Conservation (phyloP, 2,888 invertebrate genomes). For the Spodoptera littoralis region DNA sequence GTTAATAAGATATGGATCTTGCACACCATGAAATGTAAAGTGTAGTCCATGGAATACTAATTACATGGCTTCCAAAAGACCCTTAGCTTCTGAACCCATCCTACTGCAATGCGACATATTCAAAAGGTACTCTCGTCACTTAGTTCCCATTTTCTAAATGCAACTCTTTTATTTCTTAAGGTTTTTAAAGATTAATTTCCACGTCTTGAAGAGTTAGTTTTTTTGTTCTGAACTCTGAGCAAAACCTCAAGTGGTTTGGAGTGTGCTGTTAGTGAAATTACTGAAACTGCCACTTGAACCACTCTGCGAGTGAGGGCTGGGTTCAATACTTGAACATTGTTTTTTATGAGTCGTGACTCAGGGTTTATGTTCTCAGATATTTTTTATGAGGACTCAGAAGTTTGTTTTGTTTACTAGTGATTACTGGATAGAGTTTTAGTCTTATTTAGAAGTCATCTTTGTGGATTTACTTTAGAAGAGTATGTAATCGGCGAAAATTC, state of each 20-base stretch:
- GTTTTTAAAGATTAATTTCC: slow-evolving; percentile 53
- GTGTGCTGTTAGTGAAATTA: slow-evolving; percentile 63
- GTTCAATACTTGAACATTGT: slow-evolving; percentile 54
- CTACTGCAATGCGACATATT: slow-evolving; percentile 39
- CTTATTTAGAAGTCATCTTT: background rate
- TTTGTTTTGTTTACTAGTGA: slow-evolving; percentile 2
- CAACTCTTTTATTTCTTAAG: slow-evolving; percentile 49
- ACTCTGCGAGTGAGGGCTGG: slow-evolving; percentile 60
- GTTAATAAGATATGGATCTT: no score
- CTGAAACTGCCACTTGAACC: slow-evolving; percentile 69
- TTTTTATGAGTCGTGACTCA: slow-evolving; percentile 42
- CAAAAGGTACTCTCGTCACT: slow-evolving; percentile 15
- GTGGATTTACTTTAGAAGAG: background rate
- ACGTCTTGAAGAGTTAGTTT: slow-evolving; percentile 52
- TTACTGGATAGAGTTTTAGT: no score
- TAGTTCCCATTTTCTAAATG: slow-evolving; percentile 26
- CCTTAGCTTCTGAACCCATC: background rate
- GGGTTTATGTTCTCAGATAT: slow-evolving; percentile 31
- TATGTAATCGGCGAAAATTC: no score
- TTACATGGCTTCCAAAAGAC: no score
- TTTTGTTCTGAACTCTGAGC: slow-evolving; percentile 52
- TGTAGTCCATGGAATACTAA: no score
- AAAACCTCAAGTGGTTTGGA: slow-evolving; percentile 50
- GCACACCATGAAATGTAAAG: no score
- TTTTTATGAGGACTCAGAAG: slow-evolving; percentile 22